These are phyloP conservation scores for Busseola fusca DNA, from an alignment of 2,888 invertebrate species.

Conservation along the genomic window DNA sequence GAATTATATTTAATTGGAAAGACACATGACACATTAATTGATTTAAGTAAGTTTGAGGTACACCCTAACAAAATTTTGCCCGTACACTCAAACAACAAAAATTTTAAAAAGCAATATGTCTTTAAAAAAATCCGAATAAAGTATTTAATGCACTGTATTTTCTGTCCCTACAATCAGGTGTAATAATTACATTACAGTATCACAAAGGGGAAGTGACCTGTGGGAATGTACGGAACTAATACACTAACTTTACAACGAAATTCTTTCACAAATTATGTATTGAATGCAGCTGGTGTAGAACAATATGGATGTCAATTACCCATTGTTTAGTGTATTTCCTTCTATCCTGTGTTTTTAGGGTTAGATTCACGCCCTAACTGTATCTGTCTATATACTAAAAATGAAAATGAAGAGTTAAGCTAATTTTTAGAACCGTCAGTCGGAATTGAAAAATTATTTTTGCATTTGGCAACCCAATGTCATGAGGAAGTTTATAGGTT, in stretches of 20 bases:
- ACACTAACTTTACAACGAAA: constrained; percentile 55
- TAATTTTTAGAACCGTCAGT: not conserved
- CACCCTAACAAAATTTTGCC: not conserved
- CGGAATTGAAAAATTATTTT: not conserved
- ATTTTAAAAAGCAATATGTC: not conserved
- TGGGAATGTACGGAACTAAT: constrained; percentile 68
- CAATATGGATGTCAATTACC: constrained; percentile 50
- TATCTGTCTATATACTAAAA: not conserved
- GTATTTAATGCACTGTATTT: constrained; percentile 52
- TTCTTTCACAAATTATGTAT: constrained; percentile 53
- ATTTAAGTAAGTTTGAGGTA: too few relatives aligned
- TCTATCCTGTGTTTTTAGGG: constrained; percentile 25
- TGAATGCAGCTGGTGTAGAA: constrained; percentile 58
- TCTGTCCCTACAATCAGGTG: constrained; percentile 73
- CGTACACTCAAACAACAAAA: not conserved
- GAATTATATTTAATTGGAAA: too few relatives aligned
- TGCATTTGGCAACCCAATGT: not conserved
- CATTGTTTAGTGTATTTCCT: constrained; percentile 46
- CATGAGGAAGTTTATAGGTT: not conserved
- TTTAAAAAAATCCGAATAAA: not conserved
- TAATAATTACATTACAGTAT: constrained; percentile 73
- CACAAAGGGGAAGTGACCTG: constrained; percentile 64
- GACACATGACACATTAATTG: too few relatives aligned
- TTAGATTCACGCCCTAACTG: not conserved
- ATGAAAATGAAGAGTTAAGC: not conserved